Evolutionary conservation across 2,113 vertebrate genomes (phyloP).

Genomic region (Emydura subglobosa): DNA sequence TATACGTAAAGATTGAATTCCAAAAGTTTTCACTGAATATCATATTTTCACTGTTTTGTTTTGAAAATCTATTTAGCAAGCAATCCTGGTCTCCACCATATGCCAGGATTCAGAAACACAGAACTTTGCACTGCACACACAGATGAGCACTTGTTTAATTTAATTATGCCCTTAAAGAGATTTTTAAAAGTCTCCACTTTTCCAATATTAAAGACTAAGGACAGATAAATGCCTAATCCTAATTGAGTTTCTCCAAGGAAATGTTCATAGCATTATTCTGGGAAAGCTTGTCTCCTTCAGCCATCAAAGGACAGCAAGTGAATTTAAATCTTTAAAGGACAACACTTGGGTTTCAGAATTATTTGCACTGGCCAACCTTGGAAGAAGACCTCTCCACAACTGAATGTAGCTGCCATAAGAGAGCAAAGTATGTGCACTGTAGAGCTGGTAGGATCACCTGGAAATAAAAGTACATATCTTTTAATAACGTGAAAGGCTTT

Average conservation of each 20-base stretch:
- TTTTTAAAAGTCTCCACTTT: background rate
- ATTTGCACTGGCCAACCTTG: constrained; percentile 77
- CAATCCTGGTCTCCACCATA: constrained; percentile 32
- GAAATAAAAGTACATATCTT: constrained; percentile 39
- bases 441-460: constrained; percentile 86
- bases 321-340: background rate
- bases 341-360: background rate
- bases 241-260: background rate
- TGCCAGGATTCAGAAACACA: constrained; percentile 6
- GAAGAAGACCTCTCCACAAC: constrained; percentile 75
- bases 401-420: constrained; percentile 87
- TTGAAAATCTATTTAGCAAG: background rate
- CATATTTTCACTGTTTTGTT: background rate
- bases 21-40: background rate
- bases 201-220: background rate
- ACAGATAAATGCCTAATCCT: background rate
- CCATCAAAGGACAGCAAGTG: background rate
- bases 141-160: background rate
- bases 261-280: background rate
- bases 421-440: constrained; percentile 83
- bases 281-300: background rate
- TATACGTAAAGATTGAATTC: background rate
- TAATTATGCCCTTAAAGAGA: background rate
- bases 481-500: constrained; percentile 42
- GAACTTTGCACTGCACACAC: constrained; percentile 54